A percentile compares a stretch with the other conserved stretches of the same genome.
These are phyloP conservation scores for Dendrolimus houi DNA, from an alignment of 2,888 invertebrate genomes.

Conservation along the genomic window DNA sequence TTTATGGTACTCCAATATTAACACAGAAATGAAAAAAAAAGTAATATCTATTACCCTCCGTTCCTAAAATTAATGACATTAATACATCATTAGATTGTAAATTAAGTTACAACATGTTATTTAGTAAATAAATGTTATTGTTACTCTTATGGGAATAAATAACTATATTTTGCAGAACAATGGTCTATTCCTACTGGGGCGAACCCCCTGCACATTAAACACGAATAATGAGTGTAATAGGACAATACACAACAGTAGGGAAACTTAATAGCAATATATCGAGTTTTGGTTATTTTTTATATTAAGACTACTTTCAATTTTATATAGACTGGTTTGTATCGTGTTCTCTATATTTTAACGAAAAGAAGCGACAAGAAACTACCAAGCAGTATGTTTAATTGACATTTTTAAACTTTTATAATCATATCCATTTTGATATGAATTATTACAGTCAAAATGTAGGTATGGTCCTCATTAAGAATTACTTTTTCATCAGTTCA, in stretches of 20 bases:
- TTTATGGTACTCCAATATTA: too few species aligned
- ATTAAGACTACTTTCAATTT: background rate
- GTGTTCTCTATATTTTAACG: background rate
- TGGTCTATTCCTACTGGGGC: conserved; percentile 39
- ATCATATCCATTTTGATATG: too few species aligned
- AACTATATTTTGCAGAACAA: conserved; percentile 63
- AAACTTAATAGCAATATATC: background rate
- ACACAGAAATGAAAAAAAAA: background rate
- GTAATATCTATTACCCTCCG: background rate
- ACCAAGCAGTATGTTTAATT: background rate
- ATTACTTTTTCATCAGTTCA: too few species aligned
- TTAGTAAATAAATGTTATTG: background rate
- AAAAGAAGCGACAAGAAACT: background rate
- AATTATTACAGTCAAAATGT: too few species aligned
- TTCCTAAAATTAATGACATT: background rate
- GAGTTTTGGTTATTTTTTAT: too few species aligned
- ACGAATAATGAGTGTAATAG: background rate
- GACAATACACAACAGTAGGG: background rate
- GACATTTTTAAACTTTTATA: background rate
- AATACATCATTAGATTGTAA: background rate
- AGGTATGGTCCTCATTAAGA: too few species aligned
- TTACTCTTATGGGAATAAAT: conserved; percentile 48
- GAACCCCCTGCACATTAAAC: conserved; percentile 33
- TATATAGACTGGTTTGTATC: background rate
- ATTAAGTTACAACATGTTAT: background rate